Conservation (phyloP, 2,113 vertebrate genomes). For the Cranoglanis bouderius region DNA sequence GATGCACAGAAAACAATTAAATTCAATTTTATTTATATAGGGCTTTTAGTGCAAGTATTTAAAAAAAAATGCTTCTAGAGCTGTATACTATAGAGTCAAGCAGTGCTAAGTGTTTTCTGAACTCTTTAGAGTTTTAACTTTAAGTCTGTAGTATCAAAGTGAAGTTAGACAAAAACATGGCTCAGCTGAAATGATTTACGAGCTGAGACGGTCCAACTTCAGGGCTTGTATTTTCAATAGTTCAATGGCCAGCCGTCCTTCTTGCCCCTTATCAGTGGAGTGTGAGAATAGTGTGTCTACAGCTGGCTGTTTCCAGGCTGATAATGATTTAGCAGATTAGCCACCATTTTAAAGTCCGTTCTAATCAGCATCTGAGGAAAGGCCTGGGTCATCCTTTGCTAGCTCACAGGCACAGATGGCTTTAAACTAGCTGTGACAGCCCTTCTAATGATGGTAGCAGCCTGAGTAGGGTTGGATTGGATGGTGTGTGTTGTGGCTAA, state of each 20-base stretch:
- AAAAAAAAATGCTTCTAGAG: too few species aligned
- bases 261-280: not conserved
- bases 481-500: not conserved
- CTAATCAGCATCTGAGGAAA: not conserved
- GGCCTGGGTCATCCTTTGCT: constrained; percentile 12
- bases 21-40: not conserved
- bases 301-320: not conserved
- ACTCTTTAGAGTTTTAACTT: not conserved
- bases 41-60: not conserved
- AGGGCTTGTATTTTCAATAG: not conserved
- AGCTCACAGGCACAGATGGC: constrained; percentile 12
- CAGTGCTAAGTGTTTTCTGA: not conserved
- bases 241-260: not conserved
- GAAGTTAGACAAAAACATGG: not conserved
- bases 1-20: not conserved
- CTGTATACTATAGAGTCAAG: not conserved
- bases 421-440: constrained; percentile 19
- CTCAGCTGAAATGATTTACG: not conserved
- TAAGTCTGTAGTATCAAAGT: not conserved
- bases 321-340: not conserved
- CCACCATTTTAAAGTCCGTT: not conserved
- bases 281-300: not conserved
- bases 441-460: constrained; percentile 5
- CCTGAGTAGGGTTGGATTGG: not conserved
- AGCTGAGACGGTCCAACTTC: not conserved